phyloP scores from a whole-genome alignment of 2,113 vertebrate species.

The Cyanoderma ruficeps region DNA sequence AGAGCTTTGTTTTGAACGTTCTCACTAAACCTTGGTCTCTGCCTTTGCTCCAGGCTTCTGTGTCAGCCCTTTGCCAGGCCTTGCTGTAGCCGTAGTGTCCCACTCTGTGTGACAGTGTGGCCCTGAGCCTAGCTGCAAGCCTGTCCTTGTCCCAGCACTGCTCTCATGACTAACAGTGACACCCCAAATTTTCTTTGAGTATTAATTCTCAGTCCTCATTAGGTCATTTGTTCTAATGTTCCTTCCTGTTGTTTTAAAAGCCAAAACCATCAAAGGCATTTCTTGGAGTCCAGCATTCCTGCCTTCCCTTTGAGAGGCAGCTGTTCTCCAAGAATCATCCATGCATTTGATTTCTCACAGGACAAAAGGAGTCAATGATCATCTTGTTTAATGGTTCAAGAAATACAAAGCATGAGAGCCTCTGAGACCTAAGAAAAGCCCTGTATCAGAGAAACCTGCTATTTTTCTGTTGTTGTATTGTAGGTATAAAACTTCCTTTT shows the following conservation, averaged over 20 bases:
- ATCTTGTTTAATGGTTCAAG: neutral
- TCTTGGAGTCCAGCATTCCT: neutral
- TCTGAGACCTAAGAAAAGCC: neutral
- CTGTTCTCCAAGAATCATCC: neutral
- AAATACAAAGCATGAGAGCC: neutral
- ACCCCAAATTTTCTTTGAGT: neutral
- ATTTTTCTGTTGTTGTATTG: neutral
- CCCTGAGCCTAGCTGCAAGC: neutral
- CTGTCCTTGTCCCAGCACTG: neutral
- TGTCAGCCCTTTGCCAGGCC: neutral
- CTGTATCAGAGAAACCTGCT: neutral
- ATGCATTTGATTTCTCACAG: neutral
- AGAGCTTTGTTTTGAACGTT: neutral
- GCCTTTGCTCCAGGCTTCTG: neutral
- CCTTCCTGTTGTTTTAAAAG: neutral
- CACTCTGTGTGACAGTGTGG: neutral
- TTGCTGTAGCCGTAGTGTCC: neutral
- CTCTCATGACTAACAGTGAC: accelerated
- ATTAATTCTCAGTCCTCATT: neutral
- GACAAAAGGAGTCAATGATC: neutral
- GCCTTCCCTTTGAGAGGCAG: neutral
- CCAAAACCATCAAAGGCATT: neutral
- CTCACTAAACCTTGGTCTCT: neutral
- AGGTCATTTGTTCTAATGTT: neutral
- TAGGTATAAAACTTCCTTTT: neutral